Percentiles rank a stretch among this genome's conserved stretches.
Evolutionary conservation across 2,797 vertebrate species (phyloP).

Genomic region (Pseudotriccus pelzelni): DNA sequence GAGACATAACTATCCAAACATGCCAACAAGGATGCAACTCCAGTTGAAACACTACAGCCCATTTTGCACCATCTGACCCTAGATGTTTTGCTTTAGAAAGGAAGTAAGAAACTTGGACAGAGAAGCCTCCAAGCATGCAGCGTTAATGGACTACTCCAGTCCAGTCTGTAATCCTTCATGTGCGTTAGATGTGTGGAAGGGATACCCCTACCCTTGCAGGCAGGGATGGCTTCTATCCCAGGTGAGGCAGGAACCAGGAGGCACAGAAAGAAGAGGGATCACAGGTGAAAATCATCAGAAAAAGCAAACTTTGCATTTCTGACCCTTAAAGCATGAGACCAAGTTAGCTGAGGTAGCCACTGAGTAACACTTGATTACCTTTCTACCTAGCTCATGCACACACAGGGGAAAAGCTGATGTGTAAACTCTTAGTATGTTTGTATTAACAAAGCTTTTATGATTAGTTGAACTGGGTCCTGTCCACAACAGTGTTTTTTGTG

Average conservation of each 20-base stretch:
- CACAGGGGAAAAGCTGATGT: not conserved
- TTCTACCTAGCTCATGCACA: accelerated
- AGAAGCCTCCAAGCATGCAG: not conserved
- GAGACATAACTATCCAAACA: not conserved
- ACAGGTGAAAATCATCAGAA: not conserved
- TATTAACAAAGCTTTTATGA: not conserved
- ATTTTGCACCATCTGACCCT: not conserved
- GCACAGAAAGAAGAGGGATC: not conserved
- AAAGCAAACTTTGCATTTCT: not conserved
- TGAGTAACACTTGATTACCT: not conserved
- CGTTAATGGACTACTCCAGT: not conserved
- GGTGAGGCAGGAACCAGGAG: not conserved
- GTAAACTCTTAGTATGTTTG: not conserved
- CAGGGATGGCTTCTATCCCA: not conserved
- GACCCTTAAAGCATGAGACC: not conserved
- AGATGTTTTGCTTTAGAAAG: not conserved
- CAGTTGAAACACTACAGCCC: not conserved
- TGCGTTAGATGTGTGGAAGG: not conserved
- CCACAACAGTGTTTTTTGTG: not conserved
- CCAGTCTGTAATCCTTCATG: not conserved
- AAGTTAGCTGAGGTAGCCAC: not conserved
- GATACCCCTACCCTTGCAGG: no score
- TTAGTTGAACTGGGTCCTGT: not conserved
- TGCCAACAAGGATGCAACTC: not conserved
- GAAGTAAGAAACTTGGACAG: not conserved